Percentiles rank a stretch among this genome's conserved stretches.
Evolutionary conservation across 2,113 vertebrate genomes (phyloP).

Genomic region (Hiodon alosoides): DNA sequence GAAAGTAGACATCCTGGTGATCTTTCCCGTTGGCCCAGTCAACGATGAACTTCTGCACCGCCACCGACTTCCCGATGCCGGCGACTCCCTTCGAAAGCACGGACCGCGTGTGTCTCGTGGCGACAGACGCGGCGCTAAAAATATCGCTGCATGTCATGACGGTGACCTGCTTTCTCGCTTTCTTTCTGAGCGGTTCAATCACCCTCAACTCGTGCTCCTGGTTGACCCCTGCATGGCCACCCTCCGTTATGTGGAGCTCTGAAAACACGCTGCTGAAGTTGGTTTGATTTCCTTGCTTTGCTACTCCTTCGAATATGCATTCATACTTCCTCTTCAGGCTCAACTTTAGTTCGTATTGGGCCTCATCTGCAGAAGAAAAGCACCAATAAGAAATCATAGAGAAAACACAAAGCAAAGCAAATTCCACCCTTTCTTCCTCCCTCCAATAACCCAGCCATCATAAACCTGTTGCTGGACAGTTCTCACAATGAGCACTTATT

Average conservation of each 20-base stretch:
- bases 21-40: constrained; percentile 52
- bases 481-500: too few relatives aligned
- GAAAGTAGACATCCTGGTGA: constrained; percentile 45
- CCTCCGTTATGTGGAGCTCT: constrained; percentile 41
- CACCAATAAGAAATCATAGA: background rate
- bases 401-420: too few relatives aligned
- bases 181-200: constrained; percentile 43
- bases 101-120: background rate
- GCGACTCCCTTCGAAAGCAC: constrained; percentile 10
- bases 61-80: constrained; percentile 12
- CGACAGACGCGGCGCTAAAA: constrained; percentile 16
- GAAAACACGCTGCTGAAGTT: constrained; percentile 42
- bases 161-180: background rate
- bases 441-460: too few relatives aligned
- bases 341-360: constrained; percentile 46
- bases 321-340: constrained; percentile 47
- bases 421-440: too few relatives aligned
- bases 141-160: constrained; percentile 35
- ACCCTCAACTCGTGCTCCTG: constrained; percentile 56
- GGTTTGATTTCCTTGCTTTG: constrained; percentile 25
- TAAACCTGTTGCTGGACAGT: too few relatives aligned
- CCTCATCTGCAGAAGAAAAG: constrained; percentile 47
- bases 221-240: constrained; percentile 47
- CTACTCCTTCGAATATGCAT: constrained; percentile 31
- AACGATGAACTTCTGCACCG: constrained; percentile 43